Evolutionary conservation across 2,797 vertebrate genomes (phyloP), one percentile per base, ranked within the genome.

Genomic region (Anas bahamensis): DNA sequence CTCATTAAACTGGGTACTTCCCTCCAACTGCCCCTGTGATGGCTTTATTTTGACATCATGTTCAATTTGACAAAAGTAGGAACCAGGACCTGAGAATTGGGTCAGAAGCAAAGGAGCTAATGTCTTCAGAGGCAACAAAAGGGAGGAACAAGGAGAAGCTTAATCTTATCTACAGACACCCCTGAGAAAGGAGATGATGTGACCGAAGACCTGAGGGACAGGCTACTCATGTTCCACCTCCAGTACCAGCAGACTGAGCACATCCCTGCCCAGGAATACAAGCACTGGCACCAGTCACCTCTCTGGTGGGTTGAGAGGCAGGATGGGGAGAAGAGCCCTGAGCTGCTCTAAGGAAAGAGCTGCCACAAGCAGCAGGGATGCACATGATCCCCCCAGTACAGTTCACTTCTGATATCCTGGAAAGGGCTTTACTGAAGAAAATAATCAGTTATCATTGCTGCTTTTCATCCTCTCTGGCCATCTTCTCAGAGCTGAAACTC

Each of bases 31-130:
- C 95, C 97, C 97, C 97, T 91, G 93, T 82, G 88, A 97, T 95
- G 93, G 94, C 80, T 97, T 96, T 98, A 97, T 97, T 97, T 97
- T 96, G 97, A 98, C 97, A 97, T 97, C 96, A 97, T 97, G 97
- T 97, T 97, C 97, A 97, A 97, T 98, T 96, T 96, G 97, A 97
- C 94, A 88, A 95, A 94, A 96, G 95, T 90, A 95, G 93, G 87
- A 88, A 86, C 81, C 69, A 87, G 93, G 92, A 95, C 41, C 68
- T 48, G 75, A 93, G 56, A 85, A 66, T 78, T 97, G 96, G 95
- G 82, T 96, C 96, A 19, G 97, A 97, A 26, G 98, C 98, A 87
- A 98, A 91, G 26, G 37, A 63, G 26, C 16, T 29, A 26, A 80
- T 66, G 74, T 35, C 29, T 16, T 37, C 31, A 86, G 29, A 77